Percentiles rank a stretch among this genome's conserved stretches.
phyloP scores from a whole-genome alignment of 2,113 vertebrate species.

The Leptobrachium ailaonicum region DNA sequence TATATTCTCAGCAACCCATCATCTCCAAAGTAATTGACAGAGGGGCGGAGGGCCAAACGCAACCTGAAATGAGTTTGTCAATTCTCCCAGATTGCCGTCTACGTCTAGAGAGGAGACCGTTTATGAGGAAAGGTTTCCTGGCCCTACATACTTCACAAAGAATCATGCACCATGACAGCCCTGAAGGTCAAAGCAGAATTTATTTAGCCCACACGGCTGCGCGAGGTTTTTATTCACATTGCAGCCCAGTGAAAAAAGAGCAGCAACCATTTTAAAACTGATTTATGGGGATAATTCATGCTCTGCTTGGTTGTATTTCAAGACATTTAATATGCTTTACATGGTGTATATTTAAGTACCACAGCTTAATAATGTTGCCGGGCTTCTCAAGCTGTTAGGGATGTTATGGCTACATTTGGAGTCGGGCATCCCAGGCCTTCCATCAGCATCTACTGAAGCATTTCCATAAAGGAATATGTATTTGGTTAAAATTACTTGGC shows the following conservation, averaged over 20 bases:
- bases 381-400: conserved; percentile 17
- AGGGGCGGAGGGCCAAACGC: conserved; percentile 43
- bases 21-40: conserved; percentile 47
- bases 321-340: conserved; percentile 46
- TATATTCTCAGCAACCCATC: conserved; percentile 39
- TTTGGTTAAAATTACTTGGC: neutral
- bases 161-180: conserved; percentile 47
- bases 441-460: conserved; percentile 10
- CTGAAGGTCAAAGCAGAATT: conserved; percentile 47
- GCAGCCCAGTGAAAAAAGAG: conserved; percentile 36
- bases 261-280: conserved; percentile 46
- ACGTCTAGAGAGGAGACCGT: conserved; percentile 37
- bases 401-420: neutral
- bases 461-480: neutral
- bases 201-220: conserved; percentile 39
- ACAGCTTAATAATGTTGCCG: conserved; percentile 39
- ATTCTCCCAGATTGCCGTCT: conserved; percentile 33
- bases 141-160: conserved; percentile 47
- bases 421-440: neutral
- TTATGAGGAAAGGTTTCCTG: conserved; percentile 44
- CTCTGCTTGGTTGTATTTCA: conserved; percentile 37
- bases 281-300: conserved; percentile 50
- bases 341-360: conserved; percentile 46
- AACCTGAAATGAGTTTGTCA: conserved; percentile 49
- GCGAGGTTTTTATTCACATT: conserved; percentile 47